These are phyloP conservation scores for Trimorus sp. DNA, from an alignment of 2,888 invertebrate genomes.

Conservation along the genomic window DNA sequence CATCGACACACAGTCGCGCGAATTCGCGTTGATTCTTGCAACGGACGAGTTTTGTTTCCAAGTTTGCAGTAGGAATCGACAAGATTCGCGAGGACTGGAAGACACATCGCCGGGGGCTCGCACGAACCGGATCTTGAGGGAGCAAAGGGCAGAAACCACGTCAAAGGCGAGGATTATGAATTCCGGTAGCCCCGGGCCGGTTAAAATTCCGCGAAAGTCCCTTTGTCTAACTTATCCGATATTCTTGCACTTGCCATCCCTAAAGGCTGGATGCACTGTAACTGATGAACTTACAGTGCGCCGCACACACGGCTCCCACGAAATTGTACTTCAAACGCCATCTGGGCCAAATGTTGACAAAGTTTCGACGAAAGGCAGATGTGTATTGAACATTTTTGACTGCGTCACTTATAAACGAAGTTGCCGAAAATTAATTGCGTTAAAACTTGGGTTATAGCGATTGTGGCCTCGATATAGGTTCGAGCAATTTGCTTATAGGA, in stretches of 20 bases:
- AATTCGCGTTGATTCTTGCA: slow-evolving; percentile 12
- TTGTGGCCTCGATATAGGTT: too few relatives aligned
- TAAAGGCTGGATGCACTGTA: slow-evolving; percentile 44
- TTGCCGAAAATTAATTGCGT: too few relatives aligned
- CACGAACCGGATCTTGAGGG: slow-evolving; percentile 39
- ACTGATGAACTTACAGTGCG: slow-evolving; percentile 45
- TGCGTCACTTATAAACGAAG: too few relatives aligned
- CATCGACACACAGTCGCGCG: slow-evolving; percentile 8
- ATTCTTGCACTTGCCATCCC: slow-evolving; percentile 57
- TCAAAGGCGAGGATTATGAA: slow-evolving; percentile 71
- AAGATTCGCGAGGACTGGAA: slow-evolving; percentile 47
- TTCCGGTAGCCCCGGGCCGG: slow-evolving; percentile 64
- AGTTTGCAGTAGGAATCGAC: slow-evolving; percentile 37
- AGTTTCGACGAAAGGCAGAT: slow-evolving; percentile 4
- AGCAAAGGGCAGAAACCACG: slow-evolving; percentile 67
- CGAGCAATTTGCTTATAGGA: too few relatives aligned
- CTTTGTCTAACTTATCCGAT: slow-evolving; percentile 66
- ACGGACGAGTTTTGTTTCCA: slow-evolving; percentile 22
- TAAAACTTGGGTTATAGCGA: too few relatives aligned
- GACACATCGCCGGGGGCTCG: slow-evolving; percentile 54
- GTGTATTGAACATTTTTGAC: too few relatives aligned
- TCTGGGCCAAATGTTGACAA: neutral
- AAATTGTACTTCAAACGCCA: slow-evolving; percentile 19
- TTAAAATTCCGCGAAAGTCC: slow-evolving; percentile 66
- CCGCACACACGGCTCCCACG: slow-evolving; percentile 14